Percentiles rank a stretch among this genome's conserved stretches.
phyloP scores from a whole-genome alignment of 1,140 invertebrate genomes.

The Drosophila aff. region DNA sequence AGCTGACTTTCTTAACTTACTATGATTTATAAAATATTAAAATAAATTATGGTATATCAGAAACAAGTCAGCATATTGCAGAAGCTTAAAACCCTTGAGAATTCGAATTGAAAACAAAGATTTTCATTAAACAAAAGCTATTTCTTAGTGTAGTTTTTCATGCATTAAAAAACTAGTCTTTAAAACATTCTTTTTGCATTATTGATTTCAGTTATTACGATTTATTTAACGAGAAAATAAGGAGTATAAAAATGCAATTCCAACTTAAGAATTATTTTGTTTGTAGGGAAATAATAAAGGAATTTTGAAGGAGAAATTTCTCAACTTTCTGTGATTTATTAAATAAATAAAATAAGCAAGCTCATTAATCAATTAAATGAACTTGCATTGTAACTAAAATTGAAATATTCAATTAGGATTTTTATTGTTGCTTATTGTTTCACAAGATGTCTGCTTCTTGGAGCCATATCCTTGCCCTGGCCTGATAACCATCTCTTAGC shows the following conservation, averaged over 20 bases:
- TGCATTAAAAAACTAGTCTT: no score
- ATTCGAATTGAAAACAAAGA: not conserved
- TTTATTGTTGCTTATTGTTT: not conserved
- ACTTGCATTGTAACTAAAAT: not conserved
- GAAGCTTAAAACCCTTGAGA: not conserved
- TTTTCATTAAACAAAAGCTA: not conserved
- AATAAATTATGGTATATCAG: not conserved
- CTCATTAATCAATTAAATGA: no score
- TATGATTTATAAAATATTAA: not conserved
- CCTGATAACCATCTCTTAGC: slow-evolving; percentile 5
- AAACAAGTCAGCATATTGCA: not conserved
- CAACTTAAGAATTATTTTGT: no score
- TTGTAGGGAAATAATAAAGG: no score
- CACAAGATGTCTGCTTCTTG: not conserved
- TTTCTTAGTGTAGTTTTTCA: no score
- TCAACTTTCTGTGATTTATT: no score
- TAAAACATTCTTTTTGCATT: no score
- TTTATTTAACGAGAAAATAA: no score
- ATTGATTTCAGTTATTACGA: no score
- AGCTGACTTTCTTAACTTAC: not conserved
- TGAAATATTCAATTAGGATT: not conserved
- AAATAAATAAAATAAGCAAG: no score
- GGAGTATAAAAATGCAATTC: no score
- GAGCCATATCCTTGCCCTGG: not conserved
- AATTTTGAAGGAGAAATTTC: no score